Base-by-base conservation (phyloP, 2,888 invertebrate genomes). In the Lissocephala sabroskyi region DNA sequence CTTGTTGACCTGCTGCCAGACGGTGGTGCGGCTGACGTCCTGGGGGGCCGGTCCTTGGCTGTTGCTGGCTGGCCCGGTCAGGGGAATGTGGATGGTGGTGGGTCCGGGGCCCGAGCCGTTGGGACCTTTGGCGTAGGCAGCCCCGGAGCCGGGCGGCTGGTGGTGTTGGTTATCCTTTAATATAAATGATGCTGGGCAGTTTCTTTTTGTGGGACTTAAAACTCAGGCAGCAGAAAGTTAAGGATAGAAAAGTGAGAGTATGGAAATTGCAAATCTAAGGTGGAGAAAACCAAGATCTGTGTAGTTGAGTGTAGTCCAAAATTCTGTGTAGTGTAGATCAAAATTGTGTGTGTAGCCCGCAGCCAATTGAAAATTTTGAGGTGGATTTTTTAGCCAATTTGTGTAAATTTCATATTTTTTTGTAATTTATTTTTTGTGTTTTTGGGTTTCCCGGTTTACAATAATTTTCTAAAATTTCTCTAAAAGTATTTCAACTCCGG, bases 1-100 rank as follows among this genome's bases (percentile, higher is more conserved):
- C 73, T 90, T 91, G 81, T 94, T 94, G 10, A 95, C 92, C 85
- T 95, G 94, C 79, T 95, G 94, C 97, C 97, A 98, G 78, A 97
- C 93, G 26, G 95, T 93, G 19, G 94, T 93, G 83, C 94, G 94
- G 80, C 96, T 93, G 48, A 97, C 93, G 84, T 97, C 97, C 82
- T 97, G 96, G 95, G 95, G 91, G 82, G 95, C 16, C 10, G 94
- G 43, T 95, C 95, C 82, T 95, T 94, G 45, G 10, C 37, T n/a
- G 14, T 17, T 9, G n/a, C n/a, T 16, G 46, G 32, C 23, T 5
- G 23, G 4, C 32, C 71, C 71, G 44, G 93, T 91, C 66, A 96
- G 86, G 82, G 96, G 94, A 48, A 97, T 87, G 49, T 79, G 81
- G 48, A 80, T 76, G 11, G 79, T 79, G 14, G 80, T 79, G 13